phyloP scores from a whole-genome alignment of 2,888 invertebrate species.

The Hemistola chrysoprasaria region DNA sequence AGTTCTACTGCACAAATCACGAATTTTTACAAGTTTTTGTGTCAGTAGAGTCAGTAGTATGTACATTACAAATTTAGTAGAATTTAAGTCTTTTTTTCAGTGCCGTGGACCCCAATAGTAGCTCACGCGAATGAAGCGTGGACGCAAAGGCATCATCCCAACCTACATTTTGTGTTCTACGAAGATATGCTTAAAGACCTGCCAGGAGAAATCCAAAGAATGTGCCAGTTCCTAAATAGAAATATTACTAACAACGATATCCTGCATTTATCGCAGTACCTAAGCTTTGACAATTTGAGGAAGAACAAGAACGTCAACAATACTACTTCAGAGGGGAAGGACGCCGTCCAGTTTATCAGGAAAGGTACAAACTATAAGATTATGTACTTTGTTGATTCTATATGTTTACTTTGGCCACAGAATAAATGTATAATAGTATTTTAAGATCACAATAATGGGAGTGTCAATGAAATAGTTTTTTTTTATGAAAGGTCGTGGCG shows the following conservation, averaged over 20 bases:
- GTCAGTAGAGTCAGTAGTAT: no score
- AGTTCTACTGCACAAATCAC: no score
- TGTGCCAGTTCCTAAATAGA: constrained; percentile 76
- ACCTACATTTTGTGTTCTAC: constrained; percentile 70
- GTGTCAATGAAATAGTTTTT: no score
- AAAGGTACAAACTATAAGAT: constrained; percentile 68
- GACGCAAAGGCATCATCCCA: constrained; percentile 54
- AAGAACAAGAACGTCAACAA: constrained; percentile 83
- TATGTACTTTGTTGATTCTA: neutral
- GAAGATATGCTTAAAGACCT: constrained; percentile 77
- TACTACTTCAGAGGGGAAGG: constrained; percentile 44
- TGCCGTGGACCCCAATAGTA: constrained; percentile 67
- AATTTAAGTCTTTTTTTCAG: constrained; percentile 42
- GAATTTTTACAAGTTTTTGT: no score
- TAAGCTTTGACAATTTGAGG: constrained; percentile 82
- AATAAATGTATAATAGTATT: no score
- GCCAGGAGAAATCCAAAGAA: constrained; percentile 65
- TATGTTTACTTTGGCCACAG: no score
- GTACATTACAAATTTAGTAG: neutral
- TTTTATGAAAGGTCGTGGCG: no score
- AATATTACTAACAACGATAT: constrained; percentile 67
- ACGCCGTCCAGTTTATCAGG: constrained; percentile 61
- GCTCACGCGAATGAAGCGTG: constrained; percentile 70
- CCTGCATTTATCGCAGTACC: constrained; percentile 67
- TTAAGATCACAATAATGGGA: no score